Evolutionary conservation across 2,113 vertebrate genomes (phyloP).

Genomic region (Scopus umbretta): DNA sequence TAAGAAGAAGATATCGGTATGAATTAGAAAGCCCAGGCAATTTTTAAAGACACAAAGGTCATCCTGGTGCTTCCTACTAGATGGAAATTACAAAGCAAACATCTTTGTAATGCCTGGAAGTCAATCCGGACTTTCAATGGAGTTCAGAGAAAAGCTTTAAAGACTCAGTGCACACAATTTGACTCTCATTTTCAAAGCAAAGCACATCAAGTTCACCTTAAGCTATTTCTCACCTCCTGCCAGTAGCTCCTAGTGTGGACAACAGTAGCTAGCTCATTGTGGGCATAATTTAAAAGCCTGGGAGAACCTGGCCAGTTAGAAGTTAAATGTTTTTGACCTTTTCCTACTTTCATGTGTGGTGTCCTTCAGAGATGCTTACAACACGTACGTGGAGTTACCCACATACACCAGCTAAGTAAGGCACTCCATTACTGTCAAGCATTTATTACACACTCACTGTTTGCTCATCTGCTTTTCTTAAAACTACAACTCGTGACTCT

Average conservation of each 20-base stretch:
- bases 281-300: not conserved
- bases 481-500: not conserved
- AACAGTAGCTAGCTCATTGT: not conserved
- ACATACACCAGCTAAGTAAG: not conserved
- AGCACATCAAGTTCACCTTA: not conserved
- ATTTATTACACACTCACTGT: not conserved
- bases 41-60: not conserved
- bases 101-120: not conserved
- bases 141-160: not conserved
- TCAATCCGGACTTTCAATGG: not conserved
- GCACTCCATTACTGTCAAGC: not conserved
- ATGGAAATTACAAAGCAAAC: not conserved
- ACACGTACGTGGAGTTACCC: accelerated
- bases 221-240: not conserved
- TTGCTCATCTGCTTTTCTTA: not conserved
- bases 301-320: accelerated
- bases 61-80: not conserved
- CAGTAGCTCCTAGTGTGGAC: not conserved
- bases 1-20: not conserved
- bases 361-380: not conserved
- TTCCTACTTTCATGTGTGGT: not conserved
- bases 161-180: not conserved
- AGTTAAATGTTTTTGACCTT: not conserved
- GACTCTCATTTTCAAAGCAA: not conserved
- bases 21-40: not conserved